Conservation (phyloP, 2,113 vertebrate genomes). For the Paratilapia polleni region DNA sequence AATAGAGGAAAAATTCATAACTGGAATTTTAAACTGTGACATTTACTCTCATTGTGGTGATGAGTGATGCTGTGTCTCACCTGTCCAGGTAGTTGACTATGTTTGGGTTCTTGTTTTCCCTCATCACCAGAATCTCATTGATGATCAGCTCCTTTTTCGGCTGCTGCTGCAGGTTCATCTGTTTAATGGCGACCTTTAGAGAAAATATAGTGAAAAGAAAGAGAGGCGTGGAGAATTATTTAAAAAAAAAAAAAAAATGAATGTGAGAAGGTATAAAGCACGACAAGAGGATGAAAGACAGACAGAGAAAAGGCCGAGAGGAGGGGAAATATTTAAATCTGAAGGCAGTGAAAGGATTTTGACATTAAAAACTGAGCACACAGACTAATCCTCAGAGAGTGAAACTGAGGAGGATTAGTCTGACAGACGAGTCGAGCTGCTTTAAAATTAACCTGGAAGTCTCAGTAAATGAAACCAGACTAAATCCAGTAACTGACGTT, state of each 20-base stretch:
- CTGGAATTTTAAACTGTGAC: neutral
- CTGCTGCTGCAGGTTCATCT: constrained; percentile 98
- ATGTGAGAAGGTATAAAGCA: neutral
- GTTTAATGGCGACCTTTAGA: constrained; percentile 94
- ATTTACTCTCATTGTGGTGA: neutral
- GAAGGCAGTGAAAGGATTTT: neutral
- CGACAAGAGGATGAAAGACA: neutral
- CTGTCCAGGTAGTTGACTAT: constrained; percentile 99
- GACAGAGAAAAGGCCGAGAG: neutral
- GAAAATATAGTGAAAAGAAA: neutral
- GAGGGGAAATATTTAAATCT: neutral
- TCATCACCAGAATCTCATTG: constrained; percentile 98
- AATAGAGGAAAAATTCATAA: too few relatives aligned
- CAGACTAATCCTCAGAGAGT: constrained; percentile 23
- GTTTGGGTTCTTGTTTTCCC: constrained; percentile 99
- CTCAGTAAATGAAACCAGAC: neutral
- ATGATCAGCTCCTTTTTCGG: constrained; percentile 98
- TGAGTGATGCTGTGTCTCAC: constrained; percentile 66
- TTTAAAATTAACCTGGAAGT: constrained; percentile 12
- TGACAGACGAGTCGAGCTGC: neutral
- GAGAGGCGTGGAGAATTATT: neutral
- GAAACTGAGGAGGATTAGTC: constrained; percentile 8
- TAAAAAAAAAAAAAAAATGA: neutral
- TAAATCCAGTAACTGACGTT: neutral
- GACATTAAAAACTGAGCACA: neutral